Evolutionary conservation across 2,888 invertebrate genomes (phyloP), one percentile per base, ranked within the genome.

Genomic region (Lithophane ornitopus): DNA sequence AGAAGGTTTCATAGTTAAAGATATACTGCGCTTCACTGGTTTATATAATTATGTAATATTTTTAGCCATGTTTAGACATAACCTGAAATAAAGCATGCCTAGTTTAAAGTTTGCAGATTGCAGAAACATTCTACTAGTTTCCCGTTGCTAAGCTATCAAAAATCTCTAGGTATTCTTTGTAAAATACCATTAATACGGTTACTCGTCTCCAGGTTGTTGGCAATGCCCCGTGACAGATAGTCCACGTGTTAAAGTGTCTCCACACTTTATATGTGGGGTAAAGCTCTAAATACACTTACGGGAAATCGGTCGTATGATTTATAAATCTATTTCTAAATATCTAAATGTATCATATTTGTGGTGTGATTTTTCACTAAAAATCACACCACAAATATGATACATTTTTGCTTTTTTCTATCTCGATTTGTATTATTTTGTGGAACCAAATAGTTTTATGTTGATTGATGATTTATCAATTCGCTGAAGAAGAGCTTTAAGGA

Each of bases 291-390:
- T 78, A 73, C 6, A 61, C 34, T 58, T 52, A 39, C 56, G 46
- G 9, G 66, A 70, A 78, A 81, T 72, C 16, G 39, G 49, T 26
- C 56, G 68, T n/a, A 26, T 81, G 63, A 82, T 78, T 78, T 78
- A 56, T 46, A 14, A 28, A 80, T 74, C 41, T 80, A 69, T 72
- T 75, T 80, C 41, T 71, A 52, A 76, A 46, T 82, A n/a, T 81
- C 41, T 71, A 49, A 76, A 46, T 82, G 28, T 71, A 19, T 52
- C 49, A 22, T 19, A 28, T 28, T 49, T 62, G 39, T 49, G 19
- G 9, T 7, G 28, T 3, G 34, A 26, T 26, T n/a, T n/a, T n/a
- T n/a, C n/a, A n/a, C n/a, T n/a, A n/a, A n/a, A n/a, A n/a, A n/a
- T n/a, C n/a, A n/a, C n/a, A n/a, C n/a, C n/a, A n/a, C n/a, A n/a